Conservation (phyloP, 1,140 invertebrate genomes). For the Dryas iulia region DNA sequence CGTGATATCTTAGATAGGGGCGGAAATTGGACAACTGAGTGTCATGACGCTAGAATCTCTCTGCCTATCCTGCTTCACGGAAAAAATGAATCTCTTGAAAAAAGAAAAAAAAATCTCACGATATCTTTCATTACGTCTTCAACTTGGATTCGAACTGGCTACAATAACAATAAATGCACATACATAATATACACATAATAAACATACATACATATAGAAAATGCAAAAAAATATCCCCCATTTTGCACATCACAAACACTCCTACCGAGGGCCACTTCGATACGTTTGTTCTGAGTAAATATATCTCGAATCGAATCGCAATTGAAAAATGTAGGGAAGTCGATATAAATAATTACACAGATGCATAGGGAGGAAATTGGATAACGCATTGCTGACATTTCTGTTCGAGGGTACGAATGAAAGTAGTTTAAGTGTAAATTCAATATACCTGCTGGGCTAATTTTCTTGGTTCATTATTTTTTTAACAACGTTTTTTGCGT, state of each 20-base stretch:
- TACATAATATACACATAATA: too few relatives aligned
- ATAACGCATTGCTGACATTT: slow-evolving; percentile 3
- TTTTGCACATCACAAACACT: slow-evolving; percentile 12
- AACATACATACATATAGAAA: background rate
- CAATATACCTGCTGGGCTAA: background rate
- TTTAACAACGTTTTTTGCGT: too few relatives aligned
- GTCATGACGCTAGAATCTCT: too few relatives aligned
- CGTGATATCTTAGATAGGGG: too few relatives aligned
- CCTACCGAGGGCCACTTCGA: slow-evolving; percentile 6
- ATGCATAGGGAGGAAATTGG: background rate
- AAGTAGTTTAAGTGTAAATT: background rate
- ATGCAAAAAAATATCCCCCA: background rate
- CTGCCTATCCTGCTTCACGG: too few relatives aligned
- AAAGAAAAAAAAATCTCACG: too few relatives aligned
- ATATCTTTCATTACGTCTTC: too few relatives aligned
- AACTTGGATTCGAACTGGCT: too few relatives aligned
- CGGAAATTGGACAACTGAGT: too few relatives aligned
- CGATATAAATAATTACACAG: slow-evolving; percentile 3
- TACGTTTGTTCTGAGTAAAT: slow-evolving; percentile 13
- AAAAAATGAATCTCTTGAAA: too few relatives aligned
- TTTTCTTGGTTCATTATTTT: background rate
- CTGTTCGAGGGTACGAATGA: background rate
- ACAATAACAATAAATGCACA: too few relatives aligned
- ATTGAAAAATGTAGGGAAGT: background rate
- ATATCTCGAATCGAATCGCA: slow-evolving; percentile 6